Evolutionary conservation across 2,113 vertebrate genomes (phyloP).

Genomic region (Cyprinus carpio): DNA sequence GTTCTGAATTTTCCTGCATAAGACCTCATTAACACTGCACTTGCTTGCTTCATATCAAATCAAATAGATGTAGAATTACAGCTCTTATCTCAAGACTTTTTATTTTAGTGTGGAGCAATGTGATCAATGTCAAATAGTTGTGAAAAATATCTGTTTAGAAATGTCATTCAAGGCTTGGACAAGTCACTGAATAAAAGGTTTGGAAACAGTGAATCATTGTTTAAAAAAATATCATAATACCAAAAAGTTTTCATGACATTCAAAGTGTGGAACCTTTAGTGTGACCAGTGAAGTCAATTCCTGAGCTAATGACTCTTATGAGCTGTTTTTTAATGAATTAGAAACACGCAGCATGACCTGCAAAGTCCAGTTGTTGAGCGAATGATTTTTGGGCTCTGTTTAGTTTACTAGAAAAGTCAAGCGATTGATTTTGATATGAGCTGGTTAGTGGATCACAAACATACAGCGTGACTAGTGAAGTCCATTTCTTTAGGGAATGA

Average conservation of each 20-base stretch:
- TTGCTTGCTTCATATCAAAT: slow-evolving; percentile 15
- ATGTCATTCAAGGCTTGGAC: background rate
- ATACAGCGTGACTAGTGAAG: background rate
- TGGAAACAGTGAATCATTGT: background rate
- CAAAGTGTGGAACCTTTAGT: background rate
- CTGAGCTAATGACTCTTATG: background rate
- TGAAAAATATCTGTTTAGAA: background rate
- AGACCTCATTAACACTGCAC: slow-evolving; percentile 21
- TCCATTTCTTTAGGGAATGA: background rate
- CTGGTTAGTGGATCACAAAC: background rate
- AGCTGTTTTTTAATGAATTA: background rate
- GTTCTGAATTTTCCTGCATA: background rate
- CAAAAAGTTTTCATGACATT: background rate
- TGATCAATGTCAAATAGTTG: background rate
- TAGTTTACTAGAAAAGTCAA: background rate
- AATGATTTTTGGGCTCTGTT: background rate
- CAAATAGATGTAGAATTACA: background rate
- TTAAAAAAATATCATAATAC: background rate
- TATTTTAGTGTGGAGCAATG: background rate
- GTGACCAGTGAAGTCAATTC: background rate
- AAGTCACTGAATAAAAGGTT: background rate
- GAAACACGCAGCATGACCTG: background rate
- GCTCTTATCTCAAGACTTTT: background rate
- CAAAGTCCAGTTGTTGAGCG: background rate
- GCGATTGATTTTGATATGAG: background rate